Evolutionary conservation across 2,113 vertebrate genomes (phyloP).

Genomic region (Brachionichthys hirsutus): DNA sequence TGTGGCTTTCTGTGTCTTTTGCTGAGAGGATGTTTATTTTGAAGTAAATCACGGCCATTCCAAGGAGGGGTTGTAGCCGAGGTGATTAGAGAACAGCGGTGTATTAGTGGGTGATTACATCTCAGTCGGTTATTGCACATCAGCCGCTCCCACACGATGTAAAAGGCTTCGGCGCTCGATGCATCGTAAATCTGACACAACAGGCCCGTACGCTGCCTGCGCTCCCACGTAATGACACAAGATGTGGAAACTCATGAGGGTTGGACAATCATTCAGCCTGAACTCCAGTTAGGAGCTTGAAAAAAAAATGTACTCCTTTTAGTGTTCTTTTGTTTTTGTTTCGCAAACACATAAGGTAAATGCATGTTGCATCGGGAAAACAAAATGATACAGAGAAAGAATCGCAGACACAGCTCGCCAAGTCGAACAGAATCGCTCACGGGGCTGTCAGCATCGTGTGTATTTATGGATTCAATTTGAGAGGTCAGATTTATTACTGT

Average conservation of each 20-base stretch:
- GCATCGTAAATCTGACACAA: slow-evolving; percentile 62
- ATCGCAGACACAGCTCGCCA: slow-evolving; percentile 12
- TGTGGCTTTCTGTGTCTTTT: slow-evolving; percentile 31
- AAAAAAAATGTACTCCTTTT: too few species aligned
- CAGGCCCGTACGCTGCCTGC: slow-evolving; percentile 28
- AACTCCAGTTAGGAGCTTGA: too few species aligned
- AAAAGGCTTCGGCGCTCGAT: slow-evolving; percentile 32
- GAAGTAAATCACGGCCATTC: slow-evolving; percentile 46
- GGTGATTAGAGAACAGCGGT: slow-evolving; percentile 54
- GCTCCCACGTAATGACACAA: slow-evolving; percentile 31
- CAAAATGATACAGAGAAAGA: slow-evolving; percentile 2
- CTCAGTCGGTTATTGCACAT: slow-evolving; percentile 53
- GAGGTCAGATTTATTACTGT: slow-evolving; percentile 50
- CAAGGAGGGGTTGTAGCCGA: slow-evolving; percentile 29
- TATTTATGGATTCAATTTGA: slow-evolving; percentile 50
- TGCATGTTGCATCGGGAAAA: slow-evolving; percentile 11
- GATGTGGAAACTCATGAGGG: slow-evolving; percentile 21
- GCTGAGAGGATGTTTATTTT: slow-evolving; percentile 24
- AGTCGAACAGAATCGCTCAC: slow-evolving; percentile 35
- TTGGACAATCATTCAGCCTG: slow-evolving; percentile 13
- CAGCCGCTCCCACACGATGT: slow-evolving; percentile 41
- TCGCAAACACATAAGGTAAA: too few species aligned
- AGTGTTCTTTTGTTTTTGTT: too few species aligned
- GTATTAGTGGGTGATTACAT: slow-evolving; percentile 64
- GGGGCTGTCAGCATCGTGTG: slow-evolving; percentile 23